Percentiles rank a stretch among this genome's conserved stretches.
Evolutionary conservation across 2,888 invertebrate species (phyloP).

Genomic region (Aquatica leii): DNA sequence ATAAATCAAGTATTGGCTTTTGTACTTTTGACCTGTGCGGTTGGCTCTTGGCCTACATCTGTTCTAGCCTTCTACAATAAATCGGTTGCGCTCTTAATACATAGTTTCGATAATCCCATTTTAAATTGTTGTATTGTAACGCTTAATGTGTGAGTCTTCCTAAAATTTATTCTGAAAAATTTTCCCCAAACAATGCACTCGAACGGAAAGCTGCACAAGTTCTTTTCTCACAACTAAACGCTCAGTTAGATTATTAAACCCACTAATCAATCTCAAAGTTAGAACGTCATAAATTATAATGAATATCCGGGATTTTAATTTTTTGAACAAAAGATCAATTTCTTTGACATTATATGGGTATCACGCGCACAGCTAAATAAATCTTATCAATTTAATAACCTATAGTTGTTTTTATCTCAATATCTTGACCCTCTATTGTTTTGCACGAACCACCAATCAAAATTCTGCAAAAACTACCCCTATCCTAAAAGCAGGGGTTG

Average conservation of each 20-base stretch:
- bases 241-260: not conserved
- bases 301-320: constrained; percentile 26
- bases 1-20: constrained; percentile 60
- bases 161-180: constrained; percentile 22
- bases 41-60: constrained; percentile 62
- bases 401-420: constrained; percentile 40
- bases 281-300: constrained; percentile 33
- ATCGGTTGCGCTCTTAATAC: constrained; percentile 43
- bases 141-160: constrained; percentile 37
- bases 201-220: constrained; percentile 21
- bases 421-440: constrained; percentile 38
- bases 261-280: constrained; percentile 16
- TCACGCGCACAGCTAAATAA: constrained; percentile 20
- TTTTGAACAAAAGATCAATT: constrained; percentile 41
- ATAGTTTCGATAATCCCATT: constrained; percentile 44
- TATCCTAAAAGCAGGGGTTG: constrained; percentile 45
- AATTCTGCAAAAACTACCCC: constrained; percentile 42
- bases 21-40: constrained; percentile 53
- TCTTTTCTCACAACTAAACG: constrained; percentile 28
- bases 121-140: constrained; percentile 45
- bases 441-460: constrained; percentile 37
- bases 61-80: constrained; percentile 55
- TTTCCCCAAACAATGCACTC: constrained; percentile 13
- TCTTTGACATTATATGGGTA: constrained; percentile 40
- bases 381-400: constrained; percentile 31